A percentile compares a stretch with the other conserved stretches of the same genome.
These are phyloP conservation scores for Erebia epiphron DNA, from an alignment of 2,888 invertebrate genomes.

Conservation along the genomic window DNA sequence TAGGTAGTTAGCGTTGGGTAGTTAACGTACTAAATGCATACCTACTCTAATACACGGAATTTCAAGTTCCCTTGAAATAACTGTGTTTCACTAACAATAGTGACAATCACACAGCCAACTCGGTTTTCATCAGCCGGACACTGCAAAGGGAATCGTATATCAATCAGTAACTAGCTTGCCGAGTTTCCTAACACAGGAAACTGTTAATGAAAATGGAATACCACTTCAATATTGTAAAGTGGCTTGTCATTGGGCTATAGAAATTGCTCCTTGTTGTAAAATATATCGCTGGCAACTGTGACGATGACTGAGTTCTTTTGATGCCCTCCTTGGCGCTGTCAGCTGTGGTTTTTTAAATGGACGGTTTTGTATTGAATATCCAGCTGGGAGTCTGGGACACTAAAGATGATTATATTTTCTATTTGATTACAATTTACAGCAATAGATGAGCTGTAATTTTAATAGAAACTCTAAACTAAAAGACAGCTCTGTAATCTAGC, in stretches of 20 bases:
- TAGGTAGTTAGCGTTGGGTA: too few relatives aligned
- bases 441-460: too few relatives aligned
- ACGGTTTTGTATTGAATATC: too few relatives aligned
- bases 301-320: too few relatives aligned
- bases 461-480: too few relatives aligned
- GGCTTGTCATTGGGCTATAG: background rate
- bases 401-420: too few relatives aligned
- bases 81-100: conserved; percentile 9
- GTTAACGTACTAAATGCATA: background rate
- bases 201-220: background rate
- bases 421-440: too few relatives aligned
- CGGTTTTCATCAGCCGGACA: conserved; percentile 9
- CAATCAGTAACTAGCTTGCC: conserved; percentile 10
- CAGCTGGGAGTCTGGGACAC: too few relatives aligned
- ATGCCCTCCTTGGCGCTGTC: too few relatives aligned
- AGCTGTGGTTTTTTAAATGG: too few relatives aligned
- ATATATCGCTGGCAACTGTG: background rate
- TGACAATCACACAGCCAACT: conserved; percentile 4
- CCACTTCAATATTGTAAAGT: background rate
- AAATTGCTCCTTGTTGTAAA: background rate
- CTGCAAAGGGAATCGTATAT: conserved; percentile 21
- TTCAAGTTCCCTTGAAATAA: background rate
- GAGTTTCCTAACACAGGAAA: conserved; percentile 2
- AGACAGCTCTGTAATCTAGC: too few relatives aligned
- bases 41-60: background rate